These are phyloP conservation scores for Chrysoperla carnea DNA, from an alignment of 1,140 invertebrate species.

Conservation along the genomic window DNA sequence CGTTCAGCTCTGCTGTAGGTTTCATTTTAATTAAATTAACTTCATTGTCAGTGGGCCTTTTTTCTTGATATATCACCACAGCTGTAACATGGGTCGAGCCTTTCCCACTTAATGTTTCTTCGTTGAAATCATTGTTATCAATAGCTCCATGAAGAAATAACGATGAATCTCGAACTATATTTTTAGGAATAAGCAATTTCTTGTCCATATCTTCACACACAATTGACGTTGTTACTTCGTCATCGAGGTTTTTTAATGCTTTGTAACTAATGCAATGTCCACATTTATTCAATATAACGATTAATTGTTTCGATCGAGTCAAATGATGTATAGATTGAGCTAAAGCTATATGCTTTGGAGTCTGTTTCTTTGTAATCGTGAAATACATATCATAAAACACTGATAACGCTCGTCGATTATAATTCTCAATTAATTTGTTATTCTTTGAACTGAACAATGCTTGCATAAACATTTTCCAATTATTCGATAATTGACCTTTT, in stretches of 20 bases:
- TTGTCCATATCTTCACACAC: background rate
- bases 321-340: conserved; percentile 5
- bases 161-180: background rate
- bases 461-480: conserved; percentile 1
- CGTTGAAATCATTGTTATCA: conserved; percentile 7
- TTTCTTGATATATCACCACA: conserved; percentile 5
- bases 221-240: no score
- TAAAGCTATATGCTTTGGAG: conserved; percentile 4
- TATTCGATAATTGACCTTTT: conserved; percentile 1
- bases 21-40: conserved; percentile 5
- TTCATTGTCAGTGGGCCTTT: conserved; percentile 1
- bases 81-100: conserved; percentile 7
- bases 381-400: no score
- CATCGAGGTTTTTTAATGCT: conserved; percentile 4
- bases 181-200: background rate
- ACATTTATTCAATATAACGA: conserved; percentile 2
- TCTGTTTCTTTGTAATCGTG: conserved; percentile 7
- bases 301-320: conserved; percentile 1
- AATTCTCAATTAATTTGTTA: background rate
- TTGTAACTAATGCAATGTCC: conserved; percentile 6
- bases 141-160: conserved; percentile 8
- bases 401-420: background rate
- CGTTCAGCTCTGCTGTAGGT: conserved; percentile 1
- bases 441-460: conserved; percentile 3
- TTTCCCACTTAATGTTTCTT: conserved; percentile 8